Base-by-base conservation (phyloP, 2,888 invertebrate genomes). In the Drosophila falleni region DNA sequence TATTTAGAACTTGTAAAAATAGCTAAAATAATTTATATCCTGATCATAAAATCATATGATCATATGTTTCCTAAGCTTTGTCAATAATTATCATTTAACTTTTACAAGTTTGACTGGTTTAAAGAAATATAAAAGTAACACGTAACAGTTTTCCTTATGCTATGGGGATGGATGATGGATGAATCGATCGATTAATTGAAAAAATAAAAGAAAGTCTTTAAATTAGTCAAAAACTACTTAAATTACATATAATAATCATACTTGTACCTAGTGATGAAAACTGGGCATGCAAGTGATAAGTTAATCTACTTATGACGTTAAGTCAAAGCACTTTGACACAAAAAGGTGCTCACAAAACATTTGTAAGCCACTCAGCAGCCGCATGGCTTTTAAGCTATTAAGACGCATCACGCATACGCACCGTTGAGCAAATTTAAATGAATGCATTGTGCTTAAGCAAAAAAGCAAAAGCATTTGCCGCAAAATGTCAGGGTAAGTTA, bases 381-480 rank as follows among this genome's bases (percentile, higher is more conserved):
- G 33, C 64, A 53, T 35, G 60, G 39, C 54, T 65, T 67, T 70
- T 56, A 64, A 68, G 71, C 62, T 51, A 81, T 76, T 70, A 60
- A 74, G 66, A 64, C 39, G 49, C 76, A 82, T 69, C 67, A 78
- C 64, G 71, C 42, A 81, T 81, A 68, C 84, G 81, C 71, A 68
- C 50, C 56, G 84, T 84, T 78, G 66, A 59, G 31, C 29, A 71
- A 58, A 75, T 59, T 75, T 53, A 73, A 80, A 80, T 74, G 71
- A 77, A 70, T 70, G 59, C 46, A 58, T 62, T 60, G 47, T 39
- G 46, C 31, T 3, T 9, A n/a, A 9, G n/a, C 31, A 31, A 42
- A 54, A 42, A 55, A 31, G 8, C 11, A 44, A 53, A 55, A 50
- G 46, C 33, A 63, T 68, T 70, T 73, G 74, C 58, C 47, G 76